Evolutionary conservation across 2,113 vertebrate species (phyloP).

Genomic region (Sciurus niger): DNA sequence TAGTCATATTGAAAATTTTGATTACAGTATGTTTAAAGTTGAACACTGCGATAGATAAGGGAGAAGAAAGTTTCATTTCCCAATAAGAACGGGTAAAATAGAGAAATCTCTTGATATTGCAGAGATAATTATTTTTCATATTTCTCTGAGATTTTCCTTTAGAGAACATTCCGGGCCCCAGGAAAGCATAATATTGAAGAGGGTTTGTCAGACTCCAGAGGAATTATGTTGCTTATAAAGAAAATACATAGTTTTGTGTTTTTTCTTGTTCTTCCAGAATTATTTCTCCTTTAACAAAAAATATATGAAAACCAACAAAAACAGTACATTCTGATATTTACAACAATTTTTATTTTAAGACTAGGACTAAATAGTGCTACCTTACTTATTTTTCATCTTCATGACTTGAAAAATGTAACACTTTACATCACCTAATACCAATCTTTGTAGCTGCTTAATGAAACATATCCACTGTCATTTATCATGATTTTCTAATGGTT

Average conservation of each 20-base stretch:
- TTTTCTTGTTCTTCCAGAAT: background rate
- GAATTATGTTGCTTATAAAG: background rate
- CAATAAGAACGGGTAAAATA: constrained; percentile 4
- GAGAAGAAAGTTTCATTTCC: background rate
- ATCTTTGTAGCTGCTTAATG: constrained; percentile 26
- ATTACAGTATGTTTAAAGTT: background rate
- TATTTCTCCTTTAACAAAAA: background rate
- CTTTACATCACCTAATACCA: constrained; percentile 24
- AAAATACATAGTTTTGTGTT: background rate
- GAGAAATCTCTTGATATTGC: background rate
- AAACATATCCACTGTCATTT: background rate
- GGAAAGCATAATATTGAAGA: background rate
- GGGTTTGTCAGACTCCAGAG: background rate
- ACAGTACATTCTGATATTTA: background rate
- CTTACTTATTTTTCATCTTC: constrained; percentile 54
- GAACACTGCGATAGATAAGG: background rate
- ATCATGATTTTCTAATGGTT: constrained; percentile 58
- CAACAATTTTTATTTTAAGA: background rate
- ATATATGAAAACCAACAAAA: background rate
- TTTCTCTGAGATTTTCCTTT: constrained; percentile 9
- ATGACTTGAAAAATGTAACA: background rate
- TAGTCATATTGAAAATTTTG: constrained; percentile 52
- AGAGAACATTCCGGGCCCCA: background rate
- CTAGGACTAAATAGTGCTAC: background rate
- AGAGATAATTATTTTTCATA: background rate